phyloP scores from a whole-genome alignment of 2,888 invertebrate genomes.

The Idaea aversata region DNA sequence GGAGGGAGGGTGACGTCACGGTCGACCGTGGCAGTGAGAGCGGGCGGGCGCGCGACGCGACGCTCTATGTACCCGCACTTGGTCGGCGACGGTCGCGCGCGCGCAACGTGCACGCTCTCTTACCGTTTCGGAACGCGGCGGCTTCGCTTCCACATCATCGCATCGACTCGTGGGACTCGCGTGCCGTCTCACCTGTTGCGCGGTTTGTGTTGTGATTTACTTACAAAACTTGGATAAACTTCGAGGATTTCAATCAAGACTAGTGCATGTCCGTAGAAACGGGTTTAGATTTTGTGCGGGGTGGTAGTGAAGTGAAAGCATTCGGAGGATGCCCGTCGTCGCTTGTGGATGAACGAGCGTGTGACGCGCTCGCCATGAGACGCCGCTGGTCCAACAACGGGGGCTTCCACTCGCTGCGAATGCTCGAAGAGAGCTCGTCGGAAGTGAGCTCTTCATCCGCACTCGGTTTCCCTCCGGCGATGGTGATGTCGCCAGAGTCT shows the following conservation, averaged over 20 bases:
- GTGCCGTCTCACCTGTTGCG: conserved; percentile 63
- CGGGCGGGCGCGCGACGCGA: conserved; percentile 74
- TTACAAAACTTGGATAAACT: conserved; percentile 36
- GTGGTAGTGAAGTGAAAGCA: conserved; percentile 76
- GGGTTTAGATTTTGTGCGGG: conserved; percentile 71
- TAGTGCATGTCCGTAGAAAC: conserved; percentile 65
- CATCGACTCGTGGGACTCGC: conserved; percentile 54
- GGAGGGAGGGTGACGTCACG: conserved; percentile 71
- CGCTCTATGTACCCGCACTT: conserved; percentile 46
- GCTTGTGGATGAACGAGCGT: conserved; percentile 62
- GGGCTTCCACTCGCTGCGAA: conserved; percentile 83
- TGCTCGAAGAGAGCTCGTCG: conserved; percentile 86
- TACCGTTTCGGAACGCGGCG: conserved; percentile 53
- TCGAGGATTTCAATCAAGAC: conserved; percentile 29
- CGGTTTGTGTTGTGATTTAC: conserved; percentile 60
- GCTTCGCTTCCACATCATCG: conserved; percentile 51
- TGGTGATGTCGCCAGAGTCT: conserved; percentile 89
- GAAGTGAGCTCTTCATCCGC: conserved; percentile 89
- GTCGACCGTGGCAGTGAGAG: conserved; percentile 77
- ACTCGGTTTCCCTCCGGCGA: conserved; percentile 84
- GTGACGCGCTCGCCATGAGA: conserved; percentile 82
- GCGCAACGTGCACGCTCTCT: conserved; percentile 64
- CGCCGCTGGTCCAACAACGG: conserved; percentile 89
- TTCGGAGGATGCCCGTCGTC: conserved; percentile 73
- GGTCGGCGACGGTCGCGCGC: conserved; percentile 75